Base-by-base conservation (phyloP, 2,888 invertebrate species). In the Ecliptopera silaceata region DNA sequence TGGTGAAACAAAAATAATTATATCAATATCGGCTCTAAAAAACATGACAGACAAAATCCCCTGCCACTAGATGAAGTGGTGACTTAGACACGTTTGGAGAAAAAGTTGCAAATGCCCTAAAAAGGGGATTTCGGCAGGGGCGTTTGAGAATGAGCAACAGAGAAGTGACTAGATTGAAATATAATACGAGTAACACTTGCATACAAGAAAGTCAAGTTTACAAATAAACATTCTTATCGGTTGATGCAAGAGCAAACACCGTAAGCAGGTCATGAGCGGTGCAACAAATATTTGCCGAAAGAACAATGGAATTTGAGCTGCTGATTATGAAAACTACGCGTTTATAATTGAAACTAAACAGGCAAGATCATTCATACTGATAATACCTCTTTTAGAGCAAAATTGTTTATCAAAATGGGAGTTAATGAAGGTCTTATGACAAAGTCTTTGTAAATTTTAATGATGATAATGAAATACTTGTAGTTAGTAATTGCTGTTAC, bases 191-290 rank as follows among this genome's bases (percentile, higher is more conserved):
- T n/a, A n/a, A n/a, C 26, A 42, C 20, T 52, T 38, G 13, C 36
- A 39, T 53, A 20, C 32, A 45, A 49, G 32, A 58, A 49, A 47
- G 46, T 54, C 54, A 59, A 54, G 59, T 59, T 46, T 54, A 59
- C 54, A 22, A 36, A 58, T 22, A 5, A 32, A 39, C 56, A 61
- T 49, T 57, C 36, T 73, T 76, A 77, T 78, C 76, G 64, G 49
- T 59, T 61, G 45, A 61, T 61, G 63, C 54, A 53, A 64, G 43
- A 63, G 54, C 60, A 68, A 64, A 69, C 56, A 66, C 44, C 11
- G 42, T 36, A 72, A 70, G 65, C 71, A 70, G 76, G 72, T 75
- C 78, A 77, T 63, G 75, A 74, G 61, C 76, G 66, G 32, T 55
- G 52, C 48, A 64, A 64, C 68, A 71, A 76, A 77, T 71, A 76